Conservation (phyloP, 1,140 invertebrate species). For the Zelostemma sp. region DNA sequence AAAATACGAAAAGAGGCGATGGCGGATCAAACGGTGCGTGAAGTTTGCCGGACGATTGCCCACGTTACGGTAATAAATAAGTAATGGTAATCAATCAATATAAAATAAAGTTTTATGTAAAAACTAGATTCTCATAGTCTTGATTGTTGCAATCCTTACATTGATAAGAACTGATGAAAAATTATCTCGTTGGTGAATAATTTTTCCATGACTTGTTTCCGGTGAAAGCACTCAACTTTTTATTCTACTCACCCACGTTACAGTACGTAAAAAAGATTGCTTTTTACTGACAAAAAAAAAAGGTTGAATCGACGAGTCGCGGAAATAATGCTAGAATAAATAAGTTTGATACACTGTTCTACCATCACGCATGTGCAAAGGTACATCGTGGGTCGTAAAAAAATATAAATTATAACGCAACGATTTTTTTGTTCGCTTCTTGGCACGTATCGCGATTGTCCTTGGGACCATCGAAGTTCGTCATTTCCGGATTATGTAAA, state of each 20-base stretch:
- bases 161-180: not conserved
- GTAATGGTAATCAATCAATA: not conserved
- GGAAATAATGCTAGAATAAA: slow-evolving; percentile 59
- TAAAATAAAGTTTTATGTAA: not conserved
- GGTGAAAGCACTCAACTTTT: slow-evolving; percentile 5
- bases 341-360: slow-evolving; percentile 38
- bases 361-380: slow-evolving; percentile 43
- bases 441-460: slow-evolving; percentile 56
- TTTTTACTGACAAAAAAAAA: slow-evolving; percentile 2
- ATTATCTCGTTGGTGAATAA: slow-evolving; percentile 18
- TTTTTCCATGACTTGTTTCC: not conserved
- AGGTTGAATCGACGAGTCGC: slow-evolving; percentile 18
- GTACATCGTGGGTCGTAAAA: slow-evolving; percentile 32
- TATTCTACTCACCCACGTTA: too few species aligned
- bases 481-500: not conserved
- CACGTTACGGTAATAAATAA: not conserved
- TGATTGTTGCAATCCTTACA: slow-evolving; percentile 13
- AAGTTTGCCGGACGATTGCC: too few species aligned
- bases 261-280: not conserved
- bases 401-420: slow-evolving; percentile 44
- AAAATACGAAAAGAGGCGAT: too few species aligned
- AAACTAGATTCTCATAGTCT: slow-evolving; percentile 15
- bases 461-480: slow-evolving; percentile 30
- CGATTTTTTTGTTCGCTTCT: slow-evolving; percentile 30
- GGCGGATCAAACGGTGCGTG: too few species aligned